These are phyloP conservation scores for Brachynemurus nebulosus DNA, from an alignment of 2,888 invertebrate genomes.

Conservation along the genomic window DNA sequence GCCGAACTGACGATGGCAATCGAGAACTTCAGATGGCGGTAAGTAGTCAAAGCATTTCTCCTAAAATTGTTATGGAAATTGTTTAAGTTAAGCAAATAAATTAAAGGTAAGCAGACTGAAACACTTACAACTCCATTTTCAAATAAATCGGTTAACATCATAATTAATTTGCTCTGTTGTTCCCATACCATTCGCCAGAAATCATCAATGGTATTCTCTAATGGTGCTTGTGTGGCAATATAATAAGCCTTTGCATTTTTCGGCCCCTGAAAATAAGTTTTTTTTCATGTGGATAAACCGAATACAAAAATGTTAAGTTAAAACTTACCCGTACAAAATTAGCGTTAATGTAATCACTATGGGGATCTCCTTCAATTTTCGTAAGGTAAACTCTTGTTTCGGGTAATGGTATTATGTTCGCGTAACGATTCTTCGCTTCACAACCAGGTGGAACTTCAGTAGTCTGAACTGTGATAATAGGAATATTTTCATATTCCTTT, in stretches of 20 bases:
- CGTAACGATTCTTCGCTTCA: constrained; percentile 83
- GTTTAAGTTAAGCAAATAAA: background rate
- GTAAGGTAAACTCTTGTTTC: constrained; percentile 74
- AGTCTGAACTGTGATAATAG: constrained; percentile 59
- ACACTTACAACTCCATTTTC: constrained; percentile 70
- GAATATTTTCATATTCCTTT: constrained; percentile 71
- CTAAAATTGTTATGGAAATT: constrained; percentile 28
- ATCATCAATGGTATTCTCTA: constrained; percentile 70
- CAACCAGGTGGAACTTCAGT: constrained; percentile 78
- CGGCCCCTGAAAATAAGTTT: constrained; percentile 52
- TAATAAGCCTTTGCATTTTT: constrained; percentile 72
- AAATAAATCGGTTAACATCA: constrained; percentile 81
- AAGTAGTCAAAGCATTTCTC: constrained; percentile 85
- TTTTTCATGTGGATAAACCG: background rate
- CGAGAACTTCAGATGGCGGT: constrained; percentile 82
- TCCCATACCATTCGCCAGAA: constrained; percentile 98
- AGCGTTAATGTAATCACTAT: constrained; percentile 85
- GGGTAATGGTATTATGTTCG: constrained; percentile 88
- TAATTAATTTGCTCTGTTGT: constrained; percentile 73
- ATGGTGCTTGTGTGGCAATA: constrained; percentile 84
- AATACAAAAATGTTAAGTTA: constrained; percentile 1
- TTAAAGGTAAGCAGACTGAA: background rate
- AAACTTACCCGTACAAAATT: constrained; percentile 75
- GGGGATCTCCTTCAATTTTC: constrained; percentile 56
- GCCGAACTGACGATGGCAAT: constrained; percentile 74